phyloP scores from a whole-genome alignment of 2,797 vertebrate species.

The Xenentodon cancila region DNA sequence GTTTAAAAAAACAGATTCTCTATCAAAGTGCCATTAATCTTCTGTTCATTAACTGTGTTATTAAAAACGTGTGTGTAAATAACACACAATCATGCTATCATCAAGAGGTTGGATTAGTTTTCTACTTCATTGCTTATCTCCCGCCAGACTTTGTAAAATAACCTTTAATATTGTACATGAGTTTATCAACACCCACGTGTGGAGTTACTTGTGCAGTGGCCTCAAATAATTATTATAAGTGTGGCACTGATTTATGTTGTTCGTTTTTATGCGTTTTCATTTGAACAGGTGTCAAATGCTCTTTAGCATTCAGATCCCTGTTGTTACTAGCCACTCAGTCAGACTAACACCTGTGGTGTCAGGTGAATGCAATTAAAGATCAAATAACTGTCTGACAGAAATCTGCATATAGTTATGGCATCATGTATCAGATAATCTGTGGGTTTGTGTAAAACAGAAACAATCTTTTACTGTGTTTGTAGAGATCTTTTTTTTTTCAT shows the following conservation, averaged over 20 bases:
- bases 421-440: background rate
- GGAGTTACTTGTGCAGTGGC: conserved; percentile 4
- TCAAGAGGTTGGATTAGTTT: conserved; percentile 22
- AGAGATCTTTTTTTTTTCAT: too few relatives aligned
- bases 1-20: conserved; percentile 34
- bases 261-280: conserved; percentile 44
- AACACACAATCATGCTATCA: background rate
- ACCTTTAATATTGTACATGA: background rate
- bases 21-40: conserved; percentile 41
- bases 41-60: conserved; percentile 17
- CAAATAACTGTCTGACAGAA: conserved; percentile 29
- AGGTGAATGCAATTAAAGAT: conserved; percentile 43
- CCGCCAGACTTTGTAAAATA: conserved; percentile 9
- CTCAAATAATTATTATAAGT: background rate
- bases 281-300: conserved; percentile 46
- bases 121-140: conserved; percentile 16
- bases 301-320: conserved; percentile 34
- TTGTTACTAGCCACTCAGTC: conserved; percentile 56
- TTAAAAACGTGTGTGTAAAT: conserved; percentile 8
- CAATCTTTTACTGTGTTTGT: too few relatives aligned
- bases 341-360: conserved; percentile 40
- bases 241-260: conserved; percentile 33
- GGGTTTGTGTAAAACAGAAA: too few relatives aligned
- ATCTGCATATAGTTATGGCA: conserved; percentile 1
- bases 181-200: conserved; percentile 12